Percentiles rank a stretch among this genome's conserved stretches.
Conservation (phyloP, 2,797 vertebrate species). For the Sciurus vulgaris region DNA sequence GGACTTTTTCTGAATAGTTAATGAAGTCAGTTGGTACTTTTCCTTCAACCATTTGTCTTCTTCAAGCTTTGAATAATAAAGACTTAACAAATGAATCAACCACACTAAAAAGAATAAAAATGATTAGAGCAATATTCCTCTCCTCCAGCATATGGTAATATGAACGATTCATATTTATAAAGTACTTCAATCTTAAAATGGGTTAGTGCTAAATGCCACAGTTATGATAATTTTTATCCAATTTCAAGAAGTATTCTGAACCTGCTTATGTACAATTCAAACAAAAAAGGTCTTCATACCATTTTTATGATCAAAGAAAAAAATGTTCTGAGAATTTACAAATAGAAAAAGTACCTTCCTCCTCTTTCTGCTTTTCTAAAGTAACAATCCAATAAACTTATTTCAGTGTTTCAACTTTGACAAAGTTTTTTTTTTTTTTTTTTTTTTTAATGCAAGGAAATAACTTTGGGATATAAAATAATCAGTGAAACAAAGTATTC, state of each 20-base stretch:
- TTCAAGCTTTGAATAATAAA: slow-evolving; percentile 73
- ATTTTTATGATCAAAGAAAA: slow-evolving; percentile 60
- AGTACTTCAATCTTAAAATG: slow-evolving; percentile 56
- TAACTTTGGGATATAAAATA: slow-evolving; percentile 57
- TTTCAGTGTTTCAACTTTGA: slow-evolving; percentile 56
- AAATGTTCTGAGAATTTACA: slow-evolving; percentile 54
- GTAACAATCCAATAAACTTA: slow-evolving; percentile 31
- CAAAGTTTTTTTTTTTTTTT: slow-evolving; percentile 70
- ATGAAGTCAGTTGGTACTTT: slow-evolving; percentile 76
- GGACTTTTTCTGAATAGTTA: slow-evolving; percentile 82
- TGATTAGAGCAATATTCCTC: not conserved
- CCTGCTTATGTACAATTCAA: not conserved
- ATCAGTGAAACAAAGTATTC: slow-evolving; percentile 53
- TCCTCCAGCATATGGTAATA: slow-evolving; percentile 16
- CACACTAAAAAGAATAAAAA: slow-evolving; percentile 52
- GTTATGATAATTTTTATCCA: slow-evolving; percentile 40
- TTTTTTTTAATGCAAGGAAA: slow-evolving; percentile 70
- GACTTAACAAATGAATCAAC: slow-evolving; percentile 49
- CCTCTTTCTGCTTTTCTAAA: slow-evolving; percentile 22
- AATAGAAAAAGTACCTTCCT: slow-evolving; percentile 31
- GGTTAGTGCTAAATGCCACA: slow-evolving; percentile 41
- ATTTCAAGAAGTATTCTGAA: slow-evolving; percentile 53
- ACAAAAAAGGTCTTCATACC: slow-evolving; percentile 26
- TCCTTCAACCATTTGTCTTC: slow-evolving; percentile 79
- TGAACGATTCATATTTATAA: slow-evolving; percentile 64